A percentile compares a stretch with the other conserved stretches of the same genome.
phyloP scores from a whole-genome alignment of 92 coral and sea anemone species.

The Umimayanthus kanabou region DNA sequence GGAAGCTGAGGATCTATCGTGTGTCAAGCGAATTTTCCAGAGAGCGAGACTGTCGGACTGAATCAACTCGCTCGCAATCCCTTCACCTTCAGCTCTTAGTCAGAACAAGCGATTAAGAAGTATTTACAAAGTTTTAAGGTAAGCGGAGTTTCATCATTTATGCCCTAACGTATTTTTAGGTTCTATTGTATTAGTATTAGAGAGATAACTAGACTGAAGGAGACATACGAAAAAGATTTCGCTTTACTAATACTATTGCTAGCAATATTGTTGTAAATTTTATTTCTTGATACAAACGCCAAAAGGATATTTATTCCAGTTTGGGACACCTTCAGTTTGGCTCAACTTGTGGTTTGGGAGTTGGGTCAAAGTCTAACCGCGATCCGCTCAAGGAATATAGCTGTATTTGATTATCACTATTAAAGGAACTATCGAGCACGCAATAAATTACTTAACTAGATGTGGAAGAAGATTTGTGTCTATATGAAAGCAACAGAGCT shows the following conservation, averaged over 20 bases:
- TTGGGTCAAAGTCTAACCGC: neutral
- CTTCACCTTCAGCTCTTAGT: neutral
- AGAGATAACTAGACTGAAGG: neutral
- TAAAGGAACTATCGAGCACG: neutral
- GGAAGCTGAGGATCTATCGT: neutral
- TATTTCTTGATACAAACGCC: neutral
- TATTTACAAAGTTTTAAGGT: neutral
- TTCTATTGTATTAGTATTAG: too few species aligned
- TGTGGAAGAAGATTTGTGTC: neutral
- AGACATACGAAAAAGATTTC: neutral
- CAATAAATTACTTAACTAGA: neutral
- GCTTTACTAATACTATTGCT: too few species aligned
- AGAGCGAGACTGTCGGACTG: neutral
- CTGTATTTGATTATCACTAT: neutral
- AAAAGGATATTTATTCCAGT: neutral
- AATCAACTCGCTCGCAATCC: neutral
- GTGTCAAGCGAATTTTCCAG: neutral
- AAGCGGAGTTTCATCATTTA: neutral
- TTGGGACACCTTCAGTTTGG: slow-evolving; percentile 23
- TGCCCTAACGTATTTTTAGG: neutral
- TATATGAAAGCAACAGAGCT: neutral
- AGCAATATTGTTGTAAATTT: neutral
- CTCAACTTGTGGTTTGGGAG: slow-evolving; percentile 8
- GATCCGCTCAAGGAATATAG: neutral
- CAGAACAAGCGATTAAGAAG: neutral